These are phyloP conservation scores for Chaitophorus viminalis DNA, from an alignment of 2,888 invertebrate species.

Conservation along the genomic window DNA sequence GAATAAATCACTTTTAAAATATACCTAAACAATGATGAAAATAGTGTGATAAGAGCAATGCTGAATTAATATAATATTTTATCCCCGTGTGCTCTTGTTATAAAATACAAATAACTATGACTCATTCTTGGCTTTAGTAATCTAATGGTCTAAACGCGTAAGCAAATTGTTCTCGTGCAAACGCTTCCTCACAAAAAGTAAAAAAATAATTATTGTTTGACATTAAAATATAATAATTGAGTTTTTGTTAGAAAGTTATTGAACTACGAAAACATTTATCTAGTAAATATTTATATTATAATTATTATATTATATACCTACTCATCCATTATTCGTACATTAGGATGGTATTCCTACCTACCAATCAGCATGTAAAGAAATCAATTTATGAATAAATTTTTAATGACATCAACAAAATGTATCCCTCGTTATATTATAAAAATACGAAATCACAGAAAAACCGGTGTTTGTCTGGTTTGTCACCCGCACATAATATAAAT, in stretches of 20 bases:
- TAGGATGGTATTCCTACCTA: not conserved
- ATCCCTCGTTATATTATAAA: not conserved
- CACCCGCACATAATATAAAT: not conserved
- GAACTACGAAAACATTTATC: not conserved
- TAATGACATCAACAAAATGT: slow-evolving; percentile 23
- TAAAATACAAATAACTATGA: not conserved
- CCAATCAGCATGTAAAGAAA: not conserved
- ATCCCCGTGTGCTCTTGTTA: not conserved
- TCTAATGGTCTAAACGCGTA: not conserved
- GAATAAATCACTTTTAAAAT: too few relatives aligned
- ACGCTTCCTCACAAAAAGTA: not conserved
- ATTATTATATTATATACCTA: not conserved
- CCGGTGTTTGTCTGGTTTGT: not conserved
- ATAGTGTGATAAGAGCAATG: not conserved
- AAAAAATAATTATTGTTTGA: too few relatives aligned
- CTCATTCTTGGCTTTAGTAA: not conserved
- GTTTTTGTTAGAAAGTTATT: not conserved
- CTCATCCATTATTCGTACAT: not conserved
- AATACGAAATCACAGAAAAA: slow-evolving; percentile 31
- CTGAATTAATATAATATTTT: too few relatives aligned
- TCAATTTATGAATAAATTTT: not conserved
- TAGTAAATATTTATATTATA: not conserved
- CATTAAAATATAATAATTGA: slow-evolving; percentile 10
- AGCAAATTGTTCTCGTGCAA: not conserved
- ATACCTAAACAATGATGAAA: not conserved